Evolutionary conservation across 2,888 invertebrate genomes (phyloP), one percentile per base, ranked within the genome.

Genomic region (Cotesia congregata): DNA sequence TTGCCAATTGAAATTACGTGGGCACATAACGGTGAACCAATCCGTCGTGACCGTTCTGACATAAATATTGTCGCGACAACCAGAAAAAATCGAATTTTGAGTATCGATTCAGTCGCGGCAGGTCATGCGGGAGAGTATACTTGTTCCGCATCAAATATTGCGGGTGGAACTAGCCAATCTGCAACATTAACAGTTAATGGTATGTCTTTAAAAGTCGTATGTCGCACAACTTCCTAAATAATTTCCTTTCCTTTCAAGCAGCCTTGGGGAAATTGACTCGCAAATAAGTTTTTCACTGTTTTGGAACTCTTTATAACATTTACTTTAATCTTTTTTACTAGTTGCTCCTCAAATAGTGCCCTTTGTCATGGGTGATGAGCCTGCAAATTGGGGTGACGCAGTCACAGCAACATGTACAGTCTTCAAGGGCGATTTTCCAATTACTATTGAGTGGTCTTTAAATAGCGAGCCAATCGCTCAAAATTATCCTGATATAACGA

Each of bases 331-430:
- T 30, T 6, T 6, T 9, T 30, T 12, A 65, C 6, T 65, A 95
- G 95, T 93, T 91, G 92, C 93, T 87, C 95, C 95, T 77, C 93
- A 93, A 90, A 92, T 94, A 86, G 92, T 92, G 85, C 93, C 94
- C 82, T 95, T 95, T 90, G 91, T 93, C 81, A 94, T 95, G 88
- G 94, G 93, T 84, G 93, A 93, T 83, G 92, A 92, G 86, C 92
- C 94, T 70, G 91, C 92, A 80, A 93, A 93, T 87, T 93, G 93
- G 78, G 94, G 93, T 76, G 93, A 94, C 84, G 89, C 90, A 20
- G 90, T 90, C 17, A 90, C 90, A 64, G 90, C 91, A 5, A 88
- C 90, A 75, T 94, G 94, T 88, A 91, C 92, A 72, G 92, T 92
- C 67, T 91, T 92, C 81, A 91, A 93, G 83, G 94, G 95, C 68